Evolutionary conservation across 2,797 vertebrate species (phyloP).

Genomic region (Coendou prehensilis): DNA sequence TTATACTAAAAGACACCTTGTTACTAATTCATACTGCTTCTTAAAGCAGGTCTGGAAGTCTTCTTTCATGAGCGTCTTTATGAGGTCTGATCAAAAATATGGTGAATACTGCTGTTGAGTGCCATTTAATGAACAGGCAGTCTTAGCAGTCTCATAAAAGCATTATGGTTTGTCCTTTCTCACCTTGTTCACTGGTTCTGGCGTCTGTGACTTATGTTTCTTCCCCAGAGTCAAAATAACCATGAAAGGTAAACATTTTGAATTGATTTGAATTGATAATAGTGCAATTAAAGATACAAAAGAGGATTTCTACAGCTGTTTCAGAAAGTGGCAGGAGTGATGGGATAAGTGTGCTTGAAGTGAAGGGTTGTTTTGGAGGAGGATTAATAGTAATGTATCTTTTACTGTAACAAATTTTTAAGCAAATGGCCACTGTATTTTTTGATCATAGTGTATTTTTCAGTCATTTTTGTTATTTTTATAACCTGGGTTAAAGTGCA

Average conservation of each 20-base stretch:
- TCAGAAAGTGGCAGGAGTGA: neutral
- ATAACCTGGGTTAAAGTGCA: neutral
- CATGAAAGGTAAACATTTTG: neutral
- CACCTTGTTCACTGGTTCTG: neutral
- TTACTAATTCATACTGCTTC: neutral
- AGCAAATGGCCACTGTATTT: neutral
- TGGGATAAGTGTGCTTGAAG: neutral
- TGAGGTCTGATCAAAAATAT: neutral
- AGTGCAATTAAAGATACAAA: neutral
- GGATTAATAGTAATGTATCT: neutral
- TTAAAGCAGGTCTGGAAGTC: neutral
- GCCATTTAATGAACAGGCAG: neutral
- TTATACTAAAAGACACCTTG: neutral
- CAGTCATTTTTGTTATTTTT: slow-evolving; percentile 7
- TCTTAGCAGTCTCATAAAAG: neutral
- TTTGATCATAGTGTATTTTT: neutral
- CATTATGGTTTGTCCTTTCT: neutral
- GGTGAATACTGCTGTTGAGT: neutral
- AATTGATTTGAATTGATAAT: neutral
- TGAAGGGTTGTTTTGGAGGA: neutral
- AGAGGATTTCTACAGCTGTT: neutral
- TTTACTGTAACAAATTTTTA: neutral
- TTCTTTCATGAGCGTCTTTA: neutral
- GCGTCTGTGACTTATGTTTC: neutral
- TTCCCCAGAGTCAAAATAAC: neutral